Evolutionary conservation across 2,888 invertebrate genomes (phyloP).

Genomic region (Digitonthophagus gazella): DNA sequence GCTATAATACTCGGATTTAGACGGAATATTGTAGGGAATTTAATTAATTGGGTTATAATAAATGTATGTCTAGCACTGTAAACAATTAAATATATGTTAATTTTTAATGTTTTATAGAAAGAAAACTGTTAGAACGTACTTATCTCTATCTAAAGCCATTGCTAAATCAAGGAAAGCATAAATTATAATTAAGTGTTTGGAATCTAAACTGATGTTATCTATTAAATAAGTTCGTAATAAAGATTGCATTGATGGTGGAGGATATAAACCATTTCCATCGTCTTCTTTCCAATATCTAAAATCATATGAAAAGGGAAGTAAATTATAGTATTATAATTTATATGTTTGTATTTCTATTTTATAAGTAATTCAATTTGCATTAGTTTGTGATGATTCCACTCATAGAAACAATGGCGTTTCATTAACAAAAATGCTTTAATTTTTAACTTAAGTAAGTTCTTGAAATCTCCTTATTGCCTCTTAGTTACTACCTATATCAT

Average conservation of each 20-base stretch:
- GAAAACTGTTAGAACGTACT: conserved; percentile 44
- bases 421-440: too few species aligned
- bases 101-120: neutral
- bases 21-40: conserved; percentile 78
- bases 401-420: too few species aligned
- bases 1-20: conserved; percentile 72
- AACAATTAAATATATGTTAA: conserved; percentile 15
- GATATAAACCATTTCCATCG: conserved; percentile 69
- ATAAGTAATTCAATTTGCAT: too few species aligned
- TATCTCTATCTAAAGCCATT: conserved; percentile 63
- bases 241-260: conserved; percentile 79
- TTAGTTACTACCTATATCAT: too few species aligned
- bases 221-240: conserved; percentile 73
- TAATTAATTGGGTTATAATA: conserved; percentile 69
- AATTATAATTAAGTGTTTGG: conserved; percentile 76
- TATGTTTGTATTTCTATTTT: too few species aligned
- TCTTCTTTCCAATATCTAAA: conserved; percentile 66
- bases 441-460: too few species aligned
- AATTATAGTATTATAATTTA: too few species aligned
- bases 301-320: too few species aligned
- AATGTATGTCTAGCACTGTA: conserved; percentile 57
- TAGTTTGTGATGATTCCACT: too few species aligned
- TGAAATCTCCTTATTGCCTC: too few species aligned
- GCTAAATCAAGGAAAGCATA: conserved; percentile 82
- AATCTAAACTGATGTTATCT: conserved; percentile 62